These are phyloP conservation scores for Upupa epops DNA, from an alignment of 2,113 vertebrate genomes.

Conservation along the genomic window DNA sequence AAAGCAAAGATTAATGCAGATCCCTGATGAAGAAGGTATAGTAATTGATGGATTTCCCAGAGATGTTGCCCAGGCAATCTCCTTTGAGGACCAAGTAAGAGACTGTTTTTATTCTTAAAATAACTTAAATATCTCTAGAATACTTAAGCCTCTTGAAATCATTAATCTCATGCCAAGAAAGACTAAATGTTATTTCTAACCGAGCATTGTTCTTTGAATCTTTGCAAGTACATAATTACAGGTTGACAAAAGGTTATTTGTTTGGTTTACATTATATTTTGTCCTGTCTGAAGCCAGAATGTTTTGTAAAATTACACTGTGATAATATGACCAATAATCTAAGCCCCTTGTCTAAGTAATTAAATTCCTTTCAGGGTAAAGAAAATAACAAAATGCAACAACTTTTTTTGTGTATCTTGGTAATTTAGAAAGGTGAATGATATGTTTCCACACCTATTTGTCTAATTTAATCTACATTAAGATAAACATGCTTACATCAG, in stretches of 20 bases:
- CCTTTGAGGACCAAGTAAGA: conserved; percentile 98
- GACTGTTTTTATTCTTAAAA: conserved; percentile 44
- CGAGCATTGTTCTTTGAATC: conserved; percentile 19
- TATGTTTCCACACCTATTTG: background rate
- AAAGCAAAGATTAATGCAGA: conserved; percentile 98
- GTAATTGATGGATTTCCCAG: conserved; percentile 97
- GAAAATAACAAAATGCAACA: background rate
- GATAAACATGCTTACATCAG: background rate
- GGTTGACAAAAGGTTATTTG: conserved; percentile 1
- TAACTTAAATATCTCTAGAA: background rate
- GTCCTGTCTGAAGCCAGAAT: background rate
- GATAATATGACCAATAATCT: background rate
- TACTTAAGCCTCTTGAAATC: conserved; percentile 9
- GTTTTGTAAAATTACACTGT: background rate
- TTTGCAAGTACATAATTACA: background rate
- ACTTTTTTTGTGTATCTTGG: background rate
- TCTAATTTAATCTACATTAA: background rate
- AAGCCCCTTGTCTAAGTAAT: background rate
- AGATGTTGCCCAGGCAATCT: conserved; percentile 94
- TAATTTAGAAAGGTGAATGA: background rate
- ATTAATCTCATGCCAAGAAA: conserved; percentile 20
- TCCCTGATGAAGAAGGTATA: conserved; percentile 91
- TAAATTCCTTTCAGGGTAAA: background rate
- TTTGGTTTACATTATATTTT: background rate
- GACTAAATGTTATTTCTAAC: background rate